These are phyloP conservation scores for Aplysina aerophoba DNA, from an alignment of 37 sponge, comb jelly and placozoan species.

Conservation along the genomic window DNA sequence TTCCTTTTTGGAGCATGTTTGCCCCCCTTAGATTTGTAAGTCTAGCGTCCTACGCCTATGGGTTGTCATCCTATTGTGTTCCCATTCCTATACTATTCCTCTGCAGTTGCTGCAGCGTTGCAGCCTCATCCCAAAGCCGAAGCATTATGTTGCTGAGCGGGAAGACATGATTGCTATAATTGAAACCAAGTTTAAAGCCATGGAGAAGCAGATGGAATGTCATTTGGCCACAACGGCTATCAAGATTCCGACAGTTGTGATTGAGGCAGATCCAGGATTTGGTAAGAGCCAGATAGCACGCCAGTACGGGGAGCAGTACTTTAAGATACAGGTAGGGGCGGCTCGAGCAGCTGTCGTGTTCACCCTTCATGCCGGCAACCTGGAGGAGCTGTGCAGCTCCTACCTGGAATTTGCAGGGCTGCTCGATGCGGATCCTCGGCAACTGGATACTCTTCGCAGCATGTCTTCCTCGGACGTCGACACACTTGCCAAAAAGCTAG, in stretches of 20 bases:
- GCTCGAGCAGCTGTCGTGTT: neutral
- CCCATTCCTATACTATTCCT: too few species aligned
- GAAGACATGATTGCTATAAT: neutral
- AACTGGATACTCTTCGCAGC: neutral
- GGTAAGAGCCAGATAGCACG: constrained; percentile 31
- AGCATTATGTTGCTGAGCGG: neutral
- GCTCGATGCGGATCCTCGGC: neutral
- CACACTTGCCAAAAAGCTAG: neutral
- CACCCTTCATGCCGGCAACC: constrained; percentile 31
- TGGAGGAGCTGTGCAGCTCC: constrained; percentile 9
- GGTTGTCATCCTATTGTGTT: neutral
- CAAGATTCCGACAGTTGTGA: neutral
- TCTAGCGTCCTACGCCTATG: too few species aligned
- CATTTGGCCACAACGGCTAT: too few species aligned
- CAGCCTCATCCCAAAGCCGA: neutral
- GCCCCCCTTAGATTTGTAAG: too few species aligned
- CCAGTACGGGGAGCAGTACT: constrained; percentile 11
- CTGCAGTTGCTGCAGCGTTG: neutral
- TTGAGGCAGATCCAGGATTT: constrained; percentile 19
- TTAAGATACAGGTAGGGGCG: neutral
- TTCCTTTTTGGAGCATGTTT: too few species aligned
- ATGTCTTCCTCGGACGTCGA: neutral
- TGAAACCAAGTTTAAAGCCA: neutral
- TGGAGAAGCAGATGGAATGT: too few species aligned
- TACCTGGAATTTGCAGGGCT: neutral